Evolutionary conservation across 2,797 vertebrate genomes (phyloP), one percentile per base, ranked within the genome.

Genomic region (Chaunax sp.): DNA sequence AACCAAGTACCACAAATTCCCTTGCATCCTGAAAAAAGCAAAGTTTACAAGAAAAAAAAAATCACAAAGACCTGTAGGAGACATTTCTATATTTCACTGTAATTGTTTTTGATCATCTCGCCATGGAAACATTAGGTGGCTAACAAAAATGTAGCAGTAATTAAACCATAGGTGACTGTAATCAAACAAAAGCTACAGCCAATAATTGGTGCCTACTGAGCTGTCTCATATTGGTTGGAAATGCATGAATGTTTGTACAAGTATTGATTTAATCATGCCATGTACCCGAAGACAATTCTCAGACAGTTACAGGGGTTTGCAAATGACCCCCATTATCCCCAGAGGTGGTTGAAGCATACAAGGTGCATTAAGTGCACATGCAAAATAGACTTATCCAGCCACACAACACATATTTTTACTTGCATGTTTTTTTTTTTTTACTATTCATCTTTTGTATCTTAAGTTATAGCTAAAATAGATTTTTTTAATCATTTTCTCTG

Each of bases 161-260:
- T 81, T 73, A 82, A 67, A 54, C 25, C 1, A 16, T 26, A 44
- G 55, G 26, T 63, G 64, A 71, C 54, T 82, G 44, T 73, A 81
- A 80, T 84, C 75, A 80, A 70, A 76, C 50, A 76, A 78, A 69
- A 57, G 43, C 55, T 30, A 56, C 25, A 64, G 57, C 45, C 37
- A 74, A 62, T 72, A 49, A 82, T 72, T 54, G 26, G 30, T 69
- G 53, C 75, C 81, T 52, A 75, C 67, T 47, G 20, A 78, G 66
- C 50, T 16, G 41, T 44, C n/a, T 67, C 22, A n/a, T 46, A 69
- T 59, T 68, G 57, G 44, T 56, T 55, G 22, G 18, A 62, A 78
- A 64, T 44, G 23, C 2, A 6, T 60, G 23, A 66, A 76, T 47
- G 20, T 54, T 70, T 63, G 23, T 50, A 50, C 0, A 0, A 18